phyloP scores from a whole-genome alignment of 2,113 vertebrate species.

The Eclectus roratus region DNA sequence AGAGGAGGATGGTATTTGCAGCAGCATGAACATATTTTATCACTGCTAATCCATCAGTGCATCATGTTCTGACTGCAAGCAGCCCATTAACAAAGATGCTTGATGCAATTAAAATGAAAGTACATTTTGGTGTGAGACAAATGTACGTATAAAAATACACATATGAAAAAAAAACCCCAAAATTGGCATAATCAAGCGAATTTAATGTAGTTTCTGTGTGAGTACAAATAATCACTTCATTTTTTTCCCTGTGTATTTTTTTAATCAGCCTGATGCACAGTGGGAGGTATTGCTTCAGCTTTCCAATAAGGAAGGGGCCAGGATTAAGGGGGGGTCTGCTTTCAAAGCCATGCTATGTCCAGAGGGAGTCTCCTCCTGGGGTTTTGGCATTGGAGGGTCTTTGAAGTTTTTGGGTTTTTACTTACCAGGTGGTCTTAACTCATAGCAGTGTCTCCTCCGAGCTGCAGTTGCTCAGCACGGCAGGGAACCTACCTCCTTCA shows the following conservation, averaged over 20 bases:
- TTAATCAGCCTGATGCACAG: constrained; percentile 54
- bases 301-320: constrained; percentile 16
- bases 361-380: constrained; percentile 64
- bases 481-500: constrained; percentile 31
- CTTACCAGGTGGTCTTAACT: constrained; percentile 77
- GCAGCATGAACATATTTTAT: fast-evolving
- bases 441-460: constrained; percentile 50
- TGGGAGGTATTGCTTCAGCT: constrained; percentile 19
- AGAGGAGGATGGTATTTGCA: neutral
- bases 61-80: neutral
- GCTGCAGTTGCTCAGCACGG: constrained; percentile 45
- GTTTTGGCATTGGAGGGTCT: constrained; percentile 65
- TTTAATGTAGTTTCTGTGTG: neutral
- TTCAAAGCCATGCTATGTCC: constrained; percentile 71
- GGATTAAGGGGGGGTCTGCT: constrained; percentile 37
- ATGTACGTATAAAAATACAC: neutral
- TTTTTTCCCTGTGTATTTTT: constrained; percentile 25
- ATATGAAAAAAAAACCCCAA: neutral
- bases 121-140: neutral
- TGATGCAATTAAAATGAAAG: neutral
- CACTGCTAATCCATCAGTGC: neutral
- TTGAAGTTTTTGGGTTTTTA: constrained; percentile 78
- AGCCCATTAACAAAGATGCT: neutral
- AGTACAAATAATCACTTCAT: constrained; percentile 57
- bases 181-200: neutral